Conservation (phyloP, 1,140 invertebrate species). For the Ips nitidus region DNA sequence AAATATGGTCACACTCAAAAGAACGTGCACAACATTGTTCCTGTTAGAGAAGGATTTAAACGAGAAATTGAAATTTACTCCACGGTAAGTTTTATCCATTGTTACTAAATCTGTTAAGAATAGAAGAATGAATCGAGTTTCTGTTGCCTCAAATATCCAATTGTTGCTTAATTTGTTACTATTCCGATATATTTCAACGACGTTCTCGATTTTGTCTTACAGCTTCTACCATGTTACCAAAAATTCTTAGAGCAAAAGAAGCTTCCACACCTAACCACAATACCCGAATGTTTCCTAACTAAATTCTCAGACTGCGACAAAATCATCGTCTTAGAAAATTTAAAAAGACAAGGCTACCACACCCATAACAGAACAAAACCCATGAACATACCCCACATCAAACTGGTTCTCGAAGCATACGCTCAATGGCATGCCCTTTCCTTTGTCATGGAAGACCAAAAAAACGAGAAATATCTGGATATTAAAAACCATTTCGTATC, state of each 20-base stretch:
- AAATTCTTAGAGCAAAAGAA: conserved; percentile 23
- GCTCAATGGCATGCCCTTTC: conserved; percentile 58
- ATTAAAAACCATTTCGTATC: conserved; percentile 12
- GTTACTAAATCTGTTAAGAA: not conserved
- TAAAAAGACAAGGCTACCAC: conserved; percentile 50
- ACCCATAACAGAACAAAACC: conserved; percentile 53
- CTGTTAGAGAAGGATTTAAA: conserved; percentile 24
- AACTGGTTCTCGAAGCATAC: conserved; percentile 53
- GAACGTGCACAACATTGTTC: conserved; percentile 20
- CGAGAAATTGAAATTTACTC: conserved; percentile 32
- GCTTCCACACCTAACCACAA: conserved; percentile 39
- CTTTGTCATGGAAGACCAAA: conserved; percentile 53
- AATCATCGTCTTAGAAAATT: conserved; percentile 59
- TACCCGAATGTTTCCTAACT: conserved; percentile 51
- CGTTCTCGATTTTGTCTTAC: not conserved
- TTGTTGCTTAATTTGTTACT: too few relatives aligned
- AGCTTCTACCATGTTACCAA: conserved; percentile 16
- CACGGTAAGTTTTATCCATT: conserved; percentile 15
- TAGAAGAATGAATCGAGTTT: not conserved
- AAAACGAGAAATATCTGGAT: conserved; percentile 40
- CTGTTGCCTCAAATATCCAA: too few relatives aligned
- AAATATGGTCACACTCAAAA: conserved; percentile 32
- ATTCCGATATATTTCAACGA: too few relatives aligned
- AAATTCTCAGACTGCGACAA: conserved; percentile 51
- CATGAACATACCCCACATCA: conserved; percentile 51